Conservation (phyloP, 2,797 vertebrate species). For the Podarcis siculus region DNA sequence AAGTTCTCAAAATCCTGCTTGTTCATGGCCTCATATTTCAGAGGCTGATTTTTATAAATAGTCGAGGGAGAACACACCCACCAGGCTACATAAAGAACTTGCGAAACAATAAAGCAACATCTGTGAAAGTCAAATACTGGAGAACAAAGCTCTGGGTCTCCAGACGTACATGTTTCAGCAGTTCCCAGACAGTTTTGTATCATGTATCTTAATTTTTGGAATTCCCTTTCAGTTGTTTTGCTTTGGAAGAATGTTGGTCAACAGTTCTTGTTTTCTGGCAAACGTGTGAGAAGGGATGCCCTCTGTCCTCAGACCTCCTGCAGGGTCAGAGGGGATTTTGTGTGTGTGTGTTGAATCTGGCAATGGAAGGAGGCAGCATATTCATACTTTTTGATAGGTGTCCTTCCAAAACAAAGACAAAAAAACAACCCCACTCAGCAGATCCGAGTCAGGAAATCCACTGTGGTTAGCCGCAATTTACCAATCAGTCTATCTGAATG, state of each 20-base stretch:
- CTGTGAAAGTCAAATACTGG: slow-evolving; percentile 47
- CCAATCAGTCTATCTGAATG: slow-evolving; percentile 22
- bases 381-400: neutral
- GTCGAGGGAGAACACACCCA: slow-evolving; percentile 26
- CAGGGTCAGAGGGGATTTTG: neutral
- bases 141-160: slow-evolving; percentile 27
- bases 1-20: slow-evolving; percentile 35
- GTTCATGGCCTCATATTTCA: slow-evolving; percentile 33
- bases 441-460: neutral
- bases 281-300: neutral
- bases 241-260: slow-evolving; percentile 25
- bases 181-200: slow-evolving; percentile 33
- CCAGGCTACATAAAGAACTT: slow-evolving; percentile 41
- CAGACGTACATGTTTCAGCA: slow-evolving; percentile 27
- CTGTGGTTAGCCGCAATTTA: neutral
- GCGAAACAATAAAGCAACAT: slow-evolving; percentile 26
- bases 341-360: neutral
- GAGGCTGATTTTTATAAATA: slow-evolving; percentile 42
- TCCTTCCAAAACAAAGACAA: neutral
- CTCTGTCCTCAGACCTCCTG: slow-evolving; percentile 8
- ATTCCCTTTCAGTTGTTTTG: slow-evolving; percentile 16
- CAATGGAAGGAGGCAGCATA: neutral
- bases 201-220: slow-evolving; percentile 26
- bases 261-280: neutral
- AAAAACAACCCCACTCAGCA: neutral